A percentile compares a stretch with the other conserved stretches of the same genome.
Evolutionary conservation across 2,797 vertebrate genomes (phyloP).

Genomic region (Manis pentadactyla): DNA sequence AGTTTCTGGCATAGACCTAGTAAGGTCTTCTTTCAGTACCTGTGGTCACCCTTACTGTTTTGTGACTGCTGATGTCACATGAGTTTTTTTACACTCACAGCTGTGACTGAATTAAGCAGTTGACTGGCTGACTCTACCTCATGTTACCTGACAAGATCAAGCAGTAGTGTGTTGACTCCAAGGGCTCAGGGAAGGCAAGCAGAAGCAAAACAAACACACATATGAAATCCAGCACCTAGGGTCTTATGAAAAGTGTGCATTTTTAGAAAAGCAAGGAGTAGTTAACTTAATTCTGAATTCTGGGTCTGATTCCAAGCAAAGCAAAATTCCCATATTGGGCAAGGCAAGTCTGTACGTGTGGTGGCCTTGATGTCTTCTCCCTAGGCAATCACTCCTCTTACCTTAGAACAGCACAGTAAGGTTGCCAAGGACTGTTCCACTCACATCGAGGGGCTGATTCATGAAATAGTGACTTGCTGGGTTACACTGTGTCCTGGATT

Average conservation of each 20-base stretch:
- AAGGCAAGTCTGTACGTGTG: constrained; percentile 65
- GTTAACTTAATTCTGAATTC: constrained; percentile 74
- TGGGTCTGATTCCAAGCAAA: constrained; percentile 73
- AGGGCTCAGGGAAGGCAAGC: not conserved
- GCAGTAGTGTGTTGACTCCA: not conserved
- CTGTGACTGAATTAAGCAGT: constrained; percentile 31
- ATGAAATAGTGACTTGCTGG: constrained; percentile 72
- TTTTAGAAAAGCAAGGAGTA: constrained; percentile 28
- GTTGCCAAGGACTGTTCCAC: constrained; percentile 43
- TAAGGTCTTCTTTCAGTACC: constrained; percentile 45
- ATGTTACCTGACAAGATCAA: constrained; percentile 32
- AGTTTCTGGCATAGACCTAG: not conserved
- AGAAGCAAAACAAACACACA: not conserved
- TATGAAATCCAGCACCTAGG: not conserved
- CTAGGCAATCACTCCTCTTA: constrained; percentile 54
- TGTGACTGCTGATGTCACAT: not conserved
- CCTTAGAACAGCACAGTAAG: not conserved
- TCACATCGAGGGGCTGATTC: constrained; percentile 72
- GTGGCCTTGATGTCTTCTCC: constrained; percentile 56
- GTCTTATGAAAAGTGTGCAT: not conserved
- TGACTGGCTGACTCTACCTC: not conserved
- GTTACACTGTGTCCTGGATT: constrained; percentile 73
- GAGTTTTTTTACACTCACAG: not conserved
- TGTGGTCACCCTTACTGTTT: not conserved
- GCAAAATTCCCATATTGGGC: constrained; percentile 65